phyloP scores from a whole-genome alignment of 2,888 invertebrate species.

The Drosophila rellima region DNA sequence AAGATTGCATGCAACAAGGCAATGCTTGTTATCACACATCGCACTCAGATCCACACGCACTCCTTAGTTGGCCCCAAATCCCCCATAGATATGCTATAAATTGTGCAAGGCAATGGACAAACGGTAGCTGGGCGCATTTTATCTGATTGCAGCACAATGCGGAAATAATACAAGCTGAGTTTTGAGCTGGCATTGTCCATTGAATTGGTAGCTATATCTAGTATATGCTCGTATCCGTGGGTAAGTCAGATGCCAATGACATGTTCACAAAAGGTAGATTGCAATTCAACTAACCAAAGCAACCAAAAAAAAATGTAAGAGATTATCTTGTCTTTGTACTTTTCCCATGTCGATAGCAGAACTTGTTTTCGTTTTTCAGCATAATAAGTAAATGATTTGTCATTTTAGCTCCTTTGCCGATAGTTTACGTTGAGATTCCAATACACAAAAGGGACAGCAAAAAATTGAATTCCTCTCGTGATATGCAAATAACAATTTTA shows the following conservation, averaged over 20 bases:
- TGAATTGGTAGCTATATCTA: too few species aligned
- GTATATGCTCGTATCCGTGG: background rate
- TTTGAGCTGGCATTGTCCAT: slow-evolving; percentile 41
- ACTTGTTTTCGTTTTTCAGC: slow-evolving; percentile 12
- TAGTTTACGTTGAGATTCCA: slow-evolving; percentile 13
- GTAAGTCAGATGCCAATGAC: slow-evolving; percentile 67
- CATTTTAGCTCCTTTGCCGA: slow-evolving; percentile 51
- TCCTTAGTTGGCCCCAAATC: slow-evolving; percentile 15
- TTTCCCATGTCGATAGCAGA: slow-evolving; percentile 40
- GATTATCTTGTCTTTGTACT: slow-evolving; percentile 30
- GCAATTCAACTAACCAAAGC: slow-evolving; percentile 25
- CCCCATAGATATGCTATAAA: slow-evolving; percentile 62
- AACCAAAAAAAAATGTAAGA: background rate
- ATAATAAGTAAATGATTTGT: slow-evolving; percentile 72
- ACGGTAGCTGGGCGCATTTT: slow-evolving; percentile 75
- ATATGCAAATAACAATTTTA: slow-evolving; percentile 25
- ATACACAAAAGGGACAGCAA: background rate
- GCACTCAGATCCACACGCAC: slow-evolving; percentile 10
- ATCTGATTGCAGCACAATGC: slow-evolving; percentile 65
- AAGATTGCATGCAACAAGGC: slow-evolving; percentile 62
- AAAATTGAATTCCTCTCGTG: slow-evolving; percentile 1
- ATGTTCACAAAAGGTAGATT: slow-evolving; percentile 35
- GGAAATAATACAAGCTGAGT: slow-evolving; percentile 15
- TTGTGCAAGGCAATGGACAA: slow-evolving; percentile 57
- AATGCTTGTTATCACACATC: slow-evolving; percentile 59